Percentiles rank a stretch among this genome's conserved stretches.
Evolutionary conservation across 2,888 invertebrate species (phyloP).

Genomic region (Standfussiana lucernea): DNA sequence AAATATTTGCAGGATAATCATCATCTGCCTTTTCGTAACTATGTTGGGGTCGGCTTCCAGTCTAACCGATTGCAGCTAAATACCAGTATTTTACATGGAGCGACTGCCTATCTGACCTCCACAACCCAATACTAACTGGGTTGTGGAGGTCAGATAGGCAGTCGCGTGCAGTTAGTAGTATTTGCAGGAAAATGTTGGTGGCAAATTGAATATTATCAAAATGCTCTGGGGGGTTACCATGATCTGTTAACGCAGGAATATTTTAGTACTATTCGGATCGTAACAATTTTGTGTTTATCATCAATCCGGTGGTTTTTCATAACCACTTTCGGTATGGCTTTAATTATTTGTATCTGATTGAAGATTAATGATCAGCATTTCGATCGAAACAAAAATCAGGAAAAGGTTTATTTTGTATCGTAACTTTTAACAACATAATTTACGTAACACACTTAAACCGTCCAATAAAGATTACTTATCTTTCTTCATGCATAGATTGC

Average conservation of each 20-base stretch:
- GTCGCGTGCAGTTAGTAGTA: no score
- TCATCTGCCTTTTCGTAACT: no score
- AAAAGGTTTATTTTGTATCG: neutral
- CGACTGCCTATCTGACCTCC: no score
- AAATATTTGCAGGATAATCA: neutral
- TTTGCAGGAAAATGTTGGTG: neutral
- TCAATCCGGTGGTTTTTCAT: neutral
- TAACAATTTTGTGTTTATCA: neutral
- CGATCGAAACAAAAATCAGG: neutral
- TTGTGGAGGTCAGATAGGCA: no score
- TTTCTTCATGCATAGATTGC: neutral
- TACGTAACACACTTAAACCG: neutral
- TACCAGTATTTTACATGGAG: no score
- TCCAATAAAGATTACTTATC: neutral
- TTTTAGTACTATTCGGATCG: no score
- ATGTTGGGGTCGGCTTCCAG: no score
- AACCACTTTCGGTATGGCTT: neutral
- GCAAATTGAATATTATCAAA: neutral
- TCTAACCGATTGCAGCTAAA: no score
- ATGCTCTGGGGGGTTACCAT: no score
- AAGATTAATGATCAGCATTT: neutral
- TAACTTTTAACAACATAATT: neutral
- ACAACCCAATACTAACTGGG: no score
- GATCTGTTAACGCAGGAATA: no score
- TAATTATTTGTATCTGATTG: neutral